Percentiles rank a stretch among this genome's conserved stretches.
Conservation (phyloP, 2,113 vertebrate species). For the Pelecanoides urinatrix region DNA sequence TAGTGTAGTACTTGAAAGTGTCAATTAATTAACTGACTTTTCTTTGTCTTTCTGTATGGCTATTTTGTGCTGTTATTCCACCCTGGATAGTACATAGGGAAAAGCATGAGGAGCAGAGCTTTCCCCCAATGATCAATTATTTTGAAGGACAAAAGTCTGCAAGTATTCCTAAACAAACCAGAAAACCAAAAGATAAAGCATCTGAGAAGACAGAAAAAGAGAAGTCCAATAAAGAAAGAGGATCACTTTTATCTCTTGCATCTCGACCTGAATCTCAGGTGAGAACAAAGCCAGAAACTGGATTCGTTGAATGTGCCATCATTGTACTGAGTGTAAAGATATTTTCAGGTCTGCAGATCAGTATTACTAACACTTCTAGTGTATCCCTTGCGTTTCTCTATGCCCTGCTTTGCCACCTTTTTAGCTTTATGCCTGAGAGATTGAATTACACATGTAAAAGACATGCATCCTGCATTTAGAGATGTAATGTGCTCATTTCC, state of each 20-base stretch:
- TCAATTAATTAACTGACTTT: background rate
- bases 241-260: background rate
- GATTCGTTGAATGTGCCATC: background rate
- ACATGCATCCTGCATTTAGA: background rate
- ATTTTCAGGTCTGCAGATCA: background rate
- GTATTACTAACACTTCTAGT: background rate
- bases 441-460: background rate
- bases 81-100: slow-evolving; percentile 48
- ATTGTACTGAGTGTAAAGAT: background rate
- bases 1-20: background rate
- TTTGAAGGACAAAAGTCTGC: slow-evolving; percentile 70
- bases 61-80: background rate
- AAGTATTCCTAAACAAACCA: slow-evolving; percentile 51
- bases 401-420: background rate
- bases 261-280: slow-evolving; percentile 66
- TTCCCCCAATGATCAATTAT: background rate
- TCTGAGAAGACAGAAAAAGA: slow-evolving; percentile 74
- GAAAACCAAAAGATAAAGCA: slow-evolving; percentile 74
- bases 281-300: background rate
- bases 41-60: background rate
- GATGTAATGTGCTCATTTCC: background rate
- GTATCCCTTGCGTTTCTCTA: background rate
- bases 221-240: slow-evolving; percentile 63
- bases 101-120: slow-evolving; percentile 65
- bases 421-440: background rate